Base-by-base conservation (phyloP, 2,888 invertebrate species). In the Drosophila barbarae region DNA sequence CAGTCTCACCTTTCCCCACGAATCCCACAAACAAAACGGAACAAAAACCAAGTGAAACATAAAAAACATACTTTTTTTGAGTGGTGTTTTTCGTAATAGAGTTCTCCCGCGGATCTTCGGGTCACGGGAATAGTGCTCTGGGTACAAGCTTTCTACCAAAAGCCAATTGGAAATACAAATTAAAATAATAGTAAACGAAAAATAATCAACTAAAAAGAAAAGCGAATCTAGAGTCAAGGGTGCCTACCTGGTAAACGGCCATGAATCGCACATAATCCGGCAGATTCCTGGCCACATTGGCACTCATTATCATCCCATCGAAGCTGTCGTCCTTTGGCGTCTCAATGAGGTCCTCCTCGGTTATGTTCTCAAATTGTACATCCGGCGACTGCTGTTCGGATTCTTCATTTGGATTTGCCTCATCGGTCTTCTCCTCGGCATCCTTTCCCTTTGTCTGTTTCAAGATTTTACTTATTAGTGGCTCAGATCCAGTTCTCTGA, bases 211-310 rank as follows among this genome's bases (percentile, higher is more conserved):
- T 9, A 51, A 51, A 57, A 38, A 18, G 4, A 39, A 54, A 68
- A 12, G 13, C 0, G 5, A 4, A 12, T 5, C 1, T n/a, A 21
- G 2, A 34, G 23, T 1, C 12, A 12, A 6, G n/a, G 6, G 0
- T 7, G 9, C n/a, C 21, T 75, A 89, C 89, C 87, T 89, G 89
- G 74, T 89, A 89, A 26, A 81, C 76, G 1, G 89, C 72, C 89
- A 89, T 89, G 71, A 89, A 89, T 52, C 84, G 84, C 23, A 89
- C 77, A 72, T 89, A 89, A 18, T 88, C 87, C 0, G 75, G 58
- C 5, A 86, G 84, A 79, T 88, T 88, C 5, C 89, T 78, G 3
- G 88, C 85, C 41, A 88, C 88, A 69, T 86, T 82, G 3, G 89
- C 75, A 42, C 81, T 84, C 78, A 89, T 87, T 8, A 89, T 73